Evolutionary conservation across 2,797 vertebrate species (phyloP), one percentile per base, ranked within the genome.

Genomic region (Cirrhinus mrigala): DNA sequence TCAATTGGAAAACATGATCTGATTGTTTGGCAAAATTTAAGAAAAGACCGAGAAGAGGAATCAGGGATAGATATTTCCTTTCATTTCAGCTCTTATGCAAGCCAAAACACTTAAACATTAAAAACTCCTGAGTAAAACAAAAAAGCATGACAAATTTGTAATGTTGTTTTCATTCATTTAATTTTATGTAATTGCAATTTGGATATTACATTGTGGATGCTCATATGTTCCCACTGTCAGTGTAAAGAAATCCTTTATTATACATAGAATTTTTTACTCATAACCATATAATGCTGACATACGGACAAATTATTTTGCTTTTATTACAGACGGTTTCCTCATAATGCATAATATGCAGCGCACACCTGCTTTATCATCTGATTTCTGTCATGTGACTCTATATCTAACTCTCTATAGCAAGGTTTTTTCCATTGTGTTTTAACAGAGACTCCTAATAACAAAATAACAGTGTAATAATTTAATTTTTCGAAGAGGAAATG

Each of bases 81-180:
- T 88, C 89, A 71, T 82, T 84, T 73, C 40, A 60, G n/a, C n/a
- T 73, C 24, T n/a, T 46, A 83, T 83, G 58, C 58, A 66, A 75
- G 76, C 86, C 87, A 81, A 83, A 82, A 83, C 89, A 82, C 83
- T 87, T 92, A 89, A 82, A 80, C 90, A 85, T 89, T 64, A 80
- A 91, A 81, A 74, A 93, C 91, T 90, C 90, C 89, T 90, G 85
- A 87, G 90, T 92, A 89, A 91, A 90, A 93, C 90, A 88, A 89
- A 90, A 74, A 90, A 93, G 94, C 94, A 95, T 95, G 95, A 93
- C 90, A 89, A 92, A 92, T 90, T 84, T 95, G 92, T 94, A 94
- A 92, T 94, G 89, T 93, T 94, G 93, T 95, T 94, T 93, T 94
- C 88, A 94, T 92, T 91, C 92, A 92, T 94, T 91, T 89, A 93